A percentile compares a stretch with the other conserved stretches of the same genome.
Conservation (phyloP, 2,113 vertebrate genomes). For the Crotalus viridis region DNA sequence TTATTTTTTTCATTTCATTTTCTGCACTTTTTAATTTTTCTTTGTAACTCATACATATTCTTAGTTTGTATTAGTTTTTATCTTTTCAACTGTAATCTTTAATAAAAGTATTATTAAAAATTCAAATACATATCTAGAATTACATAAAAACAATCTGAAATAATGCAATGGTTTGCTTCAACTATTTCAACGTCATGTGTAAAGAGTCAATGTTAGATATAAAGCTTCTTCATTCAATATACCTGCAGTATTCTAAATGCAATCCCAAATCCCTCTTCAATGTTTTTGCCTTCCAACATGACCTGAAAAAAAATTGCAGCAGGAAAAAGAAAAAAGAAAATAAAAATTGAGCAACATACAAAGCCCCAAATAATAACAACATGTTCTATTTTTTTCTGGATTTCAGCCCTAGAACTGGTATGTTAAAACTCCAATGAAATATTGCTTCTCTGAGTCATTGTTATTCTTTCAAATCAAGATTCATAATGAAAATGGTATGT, state of each 20-base stretch:
- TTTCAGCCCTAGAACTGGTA: not conserved
- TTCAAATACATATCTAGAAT: not conserved
- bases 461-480: not conserved
- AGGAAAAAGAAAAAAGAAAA: too few relatives aligned
- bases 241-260: slow-evolving; percentile 97
- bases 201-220: not conserved
- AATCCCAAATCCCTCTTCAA: slow-evolving; percentile 96
- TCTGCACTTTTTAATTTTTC: not conserved
- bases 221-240: slow-evolving; percentile 23
- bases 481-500: not conserved
- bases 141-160: not conserved
- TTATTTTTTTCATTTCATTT: not conserved
- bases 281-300: slow-evolving; percentile 96
- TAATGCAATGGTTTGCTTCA: not conserved
- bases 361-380: not conserved
- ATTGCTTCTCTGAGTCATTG: not conserved
- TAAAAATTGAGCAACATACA: not conserved
- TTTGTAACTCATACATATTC: not conserved
- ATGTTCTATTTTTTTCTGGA: not conserved
- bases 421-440: not conserved
- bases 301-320: slow-evolving; percentile 72
- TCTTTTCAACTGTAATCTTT: not conserved
- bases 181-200: not conserved
- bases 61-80: not conserved
- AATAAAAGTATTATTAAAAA: not conserved